Evolutionary conservation across 2,888 invertebrate species (phyloP).

Genomic region (Alsophila aescularia): DNA sequence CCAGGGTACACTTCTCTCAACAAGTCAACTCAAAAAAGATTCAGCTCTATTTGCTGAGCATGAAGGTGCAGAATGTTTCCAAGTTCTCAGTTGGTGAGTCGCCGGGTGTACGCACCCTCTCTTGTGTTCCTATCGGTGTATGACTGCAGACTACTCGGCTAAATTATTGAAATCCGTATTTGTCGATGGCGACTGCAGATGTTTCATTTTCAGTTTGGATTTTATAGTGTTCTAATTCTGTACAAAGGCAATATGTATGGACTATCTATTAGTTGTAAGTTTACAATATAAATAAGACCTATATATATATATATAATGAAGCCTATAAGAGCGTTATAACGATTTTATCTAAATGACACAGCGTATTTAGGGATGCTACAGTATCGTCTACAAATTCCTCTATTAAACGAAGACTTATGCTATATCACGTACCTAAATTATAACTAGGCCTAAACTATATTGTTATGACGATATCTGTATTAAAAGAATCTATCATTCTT

Average conservation of each 20-base stretch:
- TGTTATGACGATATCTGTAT: too few relatives aligned
- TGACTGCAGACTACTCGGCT: conserved; percentile 51
- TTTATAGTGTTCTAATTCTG: conserved; percentile 18
- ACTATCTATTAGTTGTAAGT: background rate
- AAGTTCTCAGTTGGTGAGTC: conserved; percentile 4
- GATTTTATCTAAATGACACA: too few relatives aligned
- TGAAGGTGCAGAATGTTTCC: conserved; percentile 14
- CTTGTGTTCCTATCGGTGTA: conserved; percentile 54
- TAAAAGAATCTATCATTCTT: too few relatives aligned
- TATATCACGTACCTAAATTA: too few relatives aligned
- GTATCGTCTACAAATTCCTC: too few relatives aligned
- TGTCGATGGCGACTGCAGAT: conserved; percentile 49
- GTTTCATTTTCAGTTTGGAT: conserved; percentile 42
- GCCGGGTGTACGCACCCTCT: conserved; percentile 46
- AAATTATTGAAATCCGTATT: conserved; percentile 63
- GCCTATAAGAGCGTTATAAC: too few relatives aligned
- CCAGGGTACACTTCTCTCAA: conserved; percentile 38
- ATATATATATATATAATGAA: too few relatives aligned
- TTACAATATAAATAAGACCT: too few relatives aligned
- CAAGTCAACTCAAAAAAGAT: conserved; percentile 16
- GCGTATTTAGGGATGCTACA: too few relatives aligned
- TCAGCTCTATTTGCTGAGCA: conserved; percentile 5
- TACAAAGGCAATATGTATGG: conserved; percentile 19
- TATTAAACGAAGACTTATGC: too few relatives aligned
- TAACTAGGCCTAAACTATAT: too few relatives aligned